Evolutionary conservation across 1,140 invertebrate genomes (phyloP), one percentile per base, ranked within the genome.

Genomic region (Acromyrmex heyeri): DNA sequence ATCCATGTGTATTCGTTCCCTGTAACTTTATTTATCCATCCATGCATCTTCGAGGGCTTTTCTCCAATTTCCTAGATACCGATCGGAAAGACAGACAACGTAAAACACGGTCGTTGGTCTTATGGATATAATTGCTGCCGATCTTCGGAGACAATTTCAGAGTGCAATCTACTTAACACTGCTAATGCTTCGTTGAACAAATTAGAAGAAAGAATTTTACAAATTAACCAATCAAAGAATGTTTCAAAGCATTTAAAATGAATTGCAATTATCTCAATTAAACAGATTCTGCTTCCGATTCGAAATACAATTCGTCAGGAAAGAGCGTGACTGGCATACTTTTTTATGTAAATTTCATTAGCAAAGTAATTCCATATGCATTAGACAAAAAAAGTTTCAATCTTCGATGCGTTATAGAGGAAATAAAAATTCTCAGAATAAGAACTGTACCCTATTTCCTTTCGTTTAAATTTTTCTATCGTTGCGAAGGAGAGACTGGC

Each of bases 331-430:
- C 21, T 12, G 6, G 65, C 65, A 50, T 69, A 69, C 38, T 44
- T 50, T 27, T 69, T 69, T 69, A 69, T 24, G 38, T 50, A 50
- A 69, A 69, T 69, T 50, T 69, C 65, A 69, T 69, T 69, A 69
- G 21, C 38, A 21, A 50, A 24, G 65, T 50, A 50, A 69, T 69
- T 69, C 21, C 38, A 21, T 34, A 69, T 69, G 38, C 65, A 69
- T 50, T 21, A 14, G 8, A 38, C 34, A 6, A n/a, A 44, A 34
- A 14, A 48, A 24, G 38, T 69, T 50, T 48, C 12, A 12, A 10
- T 69, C 38, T 67, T 67, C n/a, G n/a, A 50, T 8, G 14, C 21
- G 34, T 34, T n/a, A n/a, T 34, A 44, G 0, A 27, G 38, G 38
- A 24, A 27, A 69, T n/a, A 14, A 12, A 72, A 18, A 75, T 34